Conservation (phyloP, 2,888 invertebrate species). For the Bombylius major region DNA sequence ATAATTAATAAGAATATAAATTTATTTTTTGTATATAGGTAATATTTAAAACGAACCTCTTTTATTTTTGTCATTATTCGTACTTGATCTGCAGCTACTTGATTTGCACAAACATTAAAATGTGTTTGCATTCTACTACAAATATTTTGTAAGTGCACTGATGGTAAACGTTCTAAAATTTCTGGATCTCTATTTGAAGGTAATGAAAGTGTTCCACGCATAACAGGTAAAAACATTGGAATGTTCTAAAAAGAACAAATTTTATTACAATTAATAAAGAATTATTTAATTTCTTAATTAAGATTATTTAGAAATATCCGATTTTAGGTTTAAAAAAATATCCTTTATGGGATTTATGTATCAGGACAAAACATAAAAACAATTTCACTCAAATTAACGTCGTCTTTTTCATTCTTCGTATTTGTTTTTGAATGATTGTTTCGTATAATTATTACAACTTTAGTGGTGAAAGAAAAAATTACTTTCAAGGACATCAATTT, state of each 20-base stretch:
- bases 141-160: slow-evolving; percentile 57
- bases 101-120: slow-evolving; percentile 66
- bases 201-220: slow-evolving; percentile 74
- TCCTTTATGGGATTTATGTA: too few relatives aligned
- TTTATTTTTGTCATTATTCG: slow-evolving; percentile 59
- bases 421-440: too few relatives aligned
- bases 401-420: too few relatives aligned
- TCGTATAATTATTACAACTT: too few relatives aligned
- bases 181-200: slow-evolving; percentile 79
- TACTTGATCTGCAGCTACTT: slow-evolving; percentile 68
- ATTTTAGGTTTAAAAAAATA: too few relatives aligned
- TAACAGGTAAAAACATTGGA: slow-evolving; percentile 85
- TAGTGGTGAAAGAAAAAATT: too few relatives aligned
- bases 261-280: slow-evolving; percentile 15
- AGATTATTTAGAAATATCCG: too few relatives aligned
- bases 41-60: slow-evolving; percentile 43
- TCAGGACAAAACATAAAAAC: too few relatives aligned
- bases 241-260: slow-evolving; percentile 45
- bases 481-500: too few relatives aligned
- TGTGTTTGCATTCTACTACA: slow-evolving; percentile 76
- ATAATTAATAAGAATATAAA: not conserved
- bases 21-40: too few relatives aligned
- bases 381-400: too few relatives aligned
- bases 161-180: slow-evolving; percentile 56
- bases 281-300: not conserved